Percentiles rank a stretch among this genome's conserved stretches.
These are phyloP conservation scores for Copidosoma floridanum DNA, from an alignment of 1,140 invertebrate genomes.

Conservation along the genomic window DNA sequence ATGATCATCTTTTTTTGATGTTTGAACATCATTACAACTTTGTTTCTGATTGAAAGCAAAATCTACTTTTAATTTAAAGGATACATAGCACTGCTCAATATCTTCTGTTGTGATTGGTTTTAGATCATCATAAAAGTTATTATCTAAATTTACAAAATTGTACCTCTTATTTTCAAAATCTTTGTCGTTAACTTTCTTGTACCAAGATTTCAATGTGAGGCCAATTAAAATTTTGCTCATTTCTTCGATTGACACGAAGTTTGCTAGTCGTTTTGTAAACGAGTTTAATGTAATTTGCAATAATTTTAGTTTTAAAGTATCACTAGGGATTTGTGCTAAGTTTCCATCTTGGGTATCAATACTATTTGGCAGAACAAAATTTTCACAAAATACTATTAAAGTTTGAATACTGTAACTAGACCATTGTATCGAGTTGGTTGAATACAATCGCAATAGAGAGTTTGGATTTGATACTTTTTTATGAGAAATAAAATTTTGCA, in stretches of 20 bases:
- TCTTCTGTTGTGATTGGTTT: conserved; percentile 16
- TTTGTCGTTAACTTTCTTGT: conserved; percentile 6
- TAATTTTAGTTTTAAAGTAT: conserved; percentile 35
- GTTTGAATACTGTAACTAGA: conserved; percentile 47
- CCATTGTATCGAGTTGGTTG: conserved; percentile 46
- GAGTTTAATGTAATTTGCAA: conserved; percentile 37
- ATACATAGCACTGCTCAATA: conserved; percentile 34
- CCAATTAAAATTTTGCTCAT: conserved; percentile 38
- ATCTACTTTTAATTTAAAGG: conserved; percentile 28
- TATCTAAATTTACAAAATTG: not conserved
- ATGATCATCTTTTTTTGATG: not conserved
- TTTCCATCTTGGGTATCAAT: conserved; percentile 27
- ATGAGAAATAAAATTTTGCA: conserved; percentile 44
- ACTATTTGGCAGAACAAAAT: conserved; percentile 31
- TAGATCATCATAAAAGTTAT: conserved; percentile 6
- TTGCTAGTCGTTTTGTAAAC: conserved; percentile 26
- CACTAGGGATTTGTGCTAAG: conserved; percentile 10
- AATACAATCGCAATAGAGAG: conserved; percentile 46
- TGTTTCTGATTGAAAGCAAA: conserved; percentile 4
- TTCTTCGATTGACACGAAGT: conserved; percentile 25
- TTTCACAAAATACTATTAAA: conserved; percentile 39
- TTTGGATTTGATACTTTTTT: conserved; percentile 42
- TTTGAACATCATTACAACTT: not conserved
- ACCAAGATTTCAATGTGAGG: conserved; percentile 42
- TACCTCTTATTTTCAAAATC: not conserved